Evolutionary conservation across 2,797 vertebrate genomes (phyloP), one percentile per base, ranked within the genome.

Genomic region (Pipistrellus pygmaeus): DNA sequence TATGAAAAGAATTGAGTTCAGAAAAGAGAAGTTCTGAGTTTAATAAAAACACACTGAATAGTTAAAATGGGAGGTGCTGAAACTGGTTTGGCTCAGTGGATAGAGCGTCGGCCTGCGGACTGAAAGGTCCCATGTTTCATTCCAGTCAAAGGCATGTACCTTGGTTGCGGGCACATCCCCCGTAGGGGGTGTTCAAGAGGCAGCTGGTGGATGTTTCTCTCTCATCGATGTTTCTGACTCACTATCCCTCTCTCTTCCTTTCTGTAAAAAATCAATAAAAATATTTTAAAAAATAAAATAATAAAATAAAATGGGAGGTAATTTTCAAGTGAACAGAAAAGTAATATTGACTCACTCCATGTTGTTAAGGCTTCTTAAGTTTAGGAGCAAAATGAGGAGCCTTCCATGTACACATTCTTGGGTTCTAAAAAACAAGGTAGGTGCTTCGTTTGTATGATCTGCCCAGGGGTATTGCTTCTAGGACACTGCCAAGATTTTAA

Each of bases 401-500:
- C 71, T 71, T 95, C 72, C 75, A 27, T 88, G 82, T 81, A n/a
- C 21, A 82, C n/a, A 95, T 93, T 81, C 15, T 85, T 93, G 84
- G 30, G 62, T 91, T 96, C 86, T 97, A 96, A 94, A 97, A 96
- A 96, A 97, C 94, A 96, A 95, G 85, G 80, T 96, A 91, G 78
- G 64, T 85, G 60, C 87, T 97, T 93, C 91, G 91, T 95, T 93
- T 97, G 84, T 97, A 97, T 97, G 81, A 97, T 71, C 97, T 98
- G 93, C 97, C 95, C 97, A 95, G 60, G 95, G 94, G 96, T 97
- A 95, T 95, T 96, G 57, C 68, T 97, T 88, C 53, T 95, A 95
- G 85, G 41, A 78, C 93, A 95, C 88, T 91, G 98, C 98, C 98
- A 98, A 98, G 76, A 94, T 98, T 97, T 98, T 98, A 98, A 98